Evolutionary conservation across 2,888 invertebrate species (phyloP).

Genomic region (Ernsta delagoae): DNA sequence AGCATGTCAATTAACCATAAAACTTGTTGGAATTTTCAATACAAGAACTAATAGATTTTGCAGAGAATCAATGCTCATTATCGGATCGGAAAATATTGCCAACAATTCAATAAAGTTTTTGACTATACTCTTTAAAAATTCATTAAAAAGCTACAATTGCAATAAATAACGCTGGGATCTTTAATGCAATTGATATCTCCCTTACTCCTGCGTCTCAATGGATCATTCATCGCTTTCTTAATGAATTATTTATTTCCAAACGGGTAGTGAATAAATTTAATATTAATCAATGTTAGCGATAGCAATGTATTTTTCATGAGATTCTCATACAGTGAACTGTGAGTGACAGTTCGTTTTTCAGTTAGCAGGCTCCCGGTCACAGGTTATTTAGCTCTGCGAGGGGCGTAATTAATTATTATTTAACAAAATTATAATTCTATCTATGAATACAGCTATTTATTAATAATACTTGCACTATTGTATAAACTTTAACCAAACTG

Average conservation of each 20-base stretch:
- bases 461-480: too few relatives aligned
- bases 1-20: too few relatives aligned
- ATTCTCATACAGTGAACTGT: too few relatives aligned
- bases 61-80: neutral
- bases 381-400: too few relatives aligned
- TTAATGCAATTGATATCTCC: conserved; percentile 20
- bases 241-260: conserved; percentile 30
- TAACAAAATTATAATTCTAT: too few relatives aligned
- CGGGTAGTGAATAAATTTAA: conserved; percentile 25
- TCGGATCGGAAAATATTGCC: neutral
- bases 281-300: conserved; percentile 7
- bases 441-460: too few relatives aligned
- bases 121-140: too few relatives aligned
- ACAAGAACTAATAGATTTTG: neutral
- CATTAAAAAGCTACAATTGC: neutral
- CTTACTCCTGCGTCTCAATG: conserved; percentile 18
- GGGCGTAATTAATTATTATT: too few relatives aligned
- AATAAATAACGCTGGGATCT: conserved; percentile 8
- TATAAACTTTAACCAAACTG: too few relatives aligned
- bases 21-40: too few relatives aligned
- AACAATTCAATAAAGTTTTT: neutral
- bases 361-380: too few relatives aligned
- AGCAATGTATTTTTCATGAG: conserved; percentile 27
- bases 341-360: too few relatives aligned
- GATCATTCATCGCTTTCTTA: conserved; percentile 1